Percentiles rank a stretch among this genome's conserved stretches.
Conservation (phyloP, 2,797 vertebrate species). For the Danio jaintianensis region DNA sequence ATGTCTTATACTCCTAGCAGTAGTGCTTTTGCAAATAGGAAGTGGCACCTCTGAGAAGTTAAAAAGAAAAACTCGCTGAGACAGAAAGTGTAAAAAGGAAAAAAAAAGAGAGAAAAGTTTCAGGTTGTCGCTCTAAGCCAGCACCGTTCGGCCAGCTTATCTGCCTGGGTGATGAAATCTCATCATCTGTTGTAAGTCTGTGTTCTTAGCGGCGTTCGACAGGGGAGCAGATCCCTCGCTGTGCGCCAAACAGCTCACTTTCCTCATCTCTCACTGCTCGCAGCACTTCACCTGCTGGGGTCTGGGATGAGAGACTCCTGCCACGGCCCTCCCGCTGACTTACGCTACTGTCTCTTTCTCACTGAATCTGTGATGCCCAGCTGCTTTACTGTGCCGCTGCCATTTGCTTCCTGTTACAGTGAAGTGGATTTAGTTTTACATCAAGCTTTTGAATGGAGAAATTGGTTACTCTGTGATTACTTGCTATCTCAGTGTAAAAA, state of each 20-base stretch:
- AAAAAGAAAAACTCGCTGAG: not conserved
- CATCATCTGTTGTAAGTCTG: conserved; percentile 36
- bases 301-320: conserved; percentile 28
- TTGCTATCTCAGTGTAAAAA: not conserved
- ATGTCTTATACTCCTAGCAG: not conserved
- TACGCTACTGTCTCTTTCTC: conserved; percentile 13
- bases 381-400: not conserved
- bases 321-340: not conserved
- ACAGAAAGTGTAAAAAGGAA: conserved; percentile 2
- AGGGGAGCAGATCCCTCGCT: conserved; percentile 34
- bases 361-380: not conserved
- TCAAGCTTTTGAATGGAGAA: not conserved
- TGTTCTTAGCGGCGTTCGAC: conserved; percentile 15
- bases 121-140: not conserved
- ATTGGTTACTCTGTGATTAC: not conserved
- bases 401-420: conserved; percentile 7
- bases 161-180: conserved; percentile 42
- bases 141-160: conserved; percentile 2
- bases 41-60: not conserved
- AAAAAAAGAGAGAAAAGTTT: conserved; percentile 14
- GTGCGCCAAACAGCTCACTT: conserved; percentile 32
- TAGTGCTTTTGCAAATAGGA: not conserved
- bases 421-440: not conserved
- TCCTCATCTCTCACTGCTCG: conserved; percentile 36
- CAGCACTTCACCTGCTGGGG: conserved; percentile 32